A percentile compares a stretch with the other conserved stretches of the same genome.
Conservation (phyloP, 2,888 invertebrate species). For the Acleris cristana region DNA sequence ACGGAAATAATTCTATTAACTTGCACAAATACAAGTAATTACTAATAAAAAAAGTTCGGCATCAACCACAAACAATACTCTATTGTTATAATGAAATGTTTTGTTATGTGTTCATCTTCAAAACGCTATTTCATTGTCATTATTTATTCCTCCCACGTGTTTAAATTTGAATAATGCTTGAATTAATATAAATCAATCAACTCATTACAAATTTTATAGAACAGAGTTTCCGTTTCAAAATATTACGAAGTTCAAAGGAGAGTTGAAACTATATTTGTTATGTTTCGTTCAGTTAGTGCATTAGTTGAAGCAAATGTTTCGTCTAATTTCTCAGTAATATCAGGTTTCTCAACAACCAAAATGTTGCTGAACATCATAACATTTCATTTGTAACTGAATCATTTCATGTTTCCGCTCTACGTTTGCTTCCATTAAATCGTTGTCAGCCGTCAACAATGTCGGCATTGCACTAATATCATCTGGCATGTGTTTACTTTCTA, state of each 20-base stretch:
- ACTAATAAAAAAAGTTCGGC: conserved; percentile 60
- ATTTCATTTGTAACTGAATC: conserved; percentile 63
- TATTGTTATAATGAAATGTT: conserved; percentile 76
- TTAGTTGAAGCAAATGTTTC: conserved; percentile 19
- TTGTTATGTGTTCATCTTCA: conserved; percentile 66
- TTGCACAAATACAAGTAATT: conserved; percentile 60
- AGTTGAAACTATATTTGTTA: conserved; percentile 1
- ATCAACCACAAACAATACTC: conserved; percentile 73
- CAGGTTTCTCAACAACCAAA: conserved; percentile 50
- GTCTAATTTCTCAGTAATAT: conserved; percentile 48
- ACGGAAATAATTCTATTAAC: conserved; percentile 54
- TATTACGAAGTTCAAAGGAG: conserved; percentile 16
- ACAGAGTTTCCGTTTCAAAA: conserved; percentile 8
- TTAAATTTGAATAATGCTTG: conserved; percentile 48
- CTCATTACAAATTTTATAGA: conserved; percentile 26
- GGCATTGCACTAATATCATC: conserved; percentile 63
- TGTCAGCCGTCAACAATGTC: conserved; percentile 58
- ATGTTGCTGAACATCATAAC: conserved; percentile 57
- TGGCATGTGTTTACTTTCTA: conserved; percentile 74
- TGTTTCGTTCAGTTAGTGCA: not conserved
- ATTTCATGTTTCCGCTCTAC: conserved; percentile 70
- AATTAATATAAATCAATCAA: conserved; percentile 56
- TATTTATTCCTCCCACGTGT: conserved; percentile 73
- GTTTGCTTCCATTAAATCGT: conserved; percentile 68
- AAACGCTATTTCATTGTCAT: conserved; percentile 68